phyloP scores from a whole-genome alignment of 2,113 vertebrate species.

The Orycteropus afer region DNA sequence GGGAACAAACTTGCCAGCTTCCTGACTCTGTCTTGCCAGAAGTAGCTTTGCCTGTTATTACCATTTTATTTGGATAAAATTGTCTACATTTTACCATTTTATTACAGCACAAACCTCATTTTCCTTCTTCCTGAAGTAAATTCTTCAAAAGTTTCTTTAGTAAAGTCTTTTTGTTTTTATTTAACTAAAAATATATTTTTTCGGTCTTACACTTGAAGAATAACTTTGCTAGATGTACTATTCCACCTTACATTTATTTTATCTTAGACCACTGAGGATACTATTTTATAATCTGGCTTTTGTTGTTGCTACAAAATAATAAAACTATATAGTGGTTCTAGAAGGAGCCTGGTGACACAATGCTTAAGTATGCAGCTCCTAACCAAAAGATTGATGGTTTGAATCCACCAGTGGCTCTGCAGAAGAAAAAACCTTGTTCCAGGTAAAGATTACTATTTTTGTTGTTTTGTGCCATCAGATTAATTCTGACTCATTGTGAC shows the following conservation, averaged over 20 bases:
- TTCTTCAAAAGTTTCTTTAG: too few relatives aligned
- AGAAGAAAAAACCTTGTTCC: too few relatives aligned
- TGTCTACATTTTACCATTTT: conserved; percentile 18
- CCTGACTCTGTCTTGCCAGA: background rate
- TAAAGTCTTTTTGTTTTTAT: background rate
- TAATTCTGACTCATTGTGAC: too few relatives aligned
- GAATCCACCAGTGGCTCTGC: too few relatives aligned
- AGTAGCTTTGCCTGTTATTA: background rate
- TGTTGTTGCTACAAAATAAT: conserved; percentile 13
- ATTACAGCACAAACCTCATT: background rate
- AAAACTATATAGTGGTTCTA: background rate
- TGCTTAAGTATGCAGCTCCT: too few relatives aligned
- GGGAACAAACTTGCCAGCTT: background rate
- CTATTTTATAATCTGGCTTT: conserved; percentile 14
- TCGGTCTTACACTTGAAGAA: background rate
- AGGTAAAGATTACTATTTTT: too few relatives aligned
- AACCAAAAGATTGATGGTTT: too few relatives aligned
- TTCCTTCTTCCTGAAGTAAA: too few relatives aligned
- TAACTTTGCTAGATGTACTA: background rate
- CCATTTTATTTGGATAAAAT: background rate
- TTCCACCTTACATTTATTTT: conserved; percentile 3
- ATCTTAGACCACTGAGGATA: background rate
- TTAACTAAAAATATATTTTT: conserved; percentile 19
- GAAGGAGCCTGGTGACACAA: too few relatives aligned
- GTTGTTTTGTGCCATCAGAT: too few relatives aligned